Evolutionary conservation across 2,797 vertebrate genomes (phyloP).

Genomic region (Choloepus didactylus): DNA sequence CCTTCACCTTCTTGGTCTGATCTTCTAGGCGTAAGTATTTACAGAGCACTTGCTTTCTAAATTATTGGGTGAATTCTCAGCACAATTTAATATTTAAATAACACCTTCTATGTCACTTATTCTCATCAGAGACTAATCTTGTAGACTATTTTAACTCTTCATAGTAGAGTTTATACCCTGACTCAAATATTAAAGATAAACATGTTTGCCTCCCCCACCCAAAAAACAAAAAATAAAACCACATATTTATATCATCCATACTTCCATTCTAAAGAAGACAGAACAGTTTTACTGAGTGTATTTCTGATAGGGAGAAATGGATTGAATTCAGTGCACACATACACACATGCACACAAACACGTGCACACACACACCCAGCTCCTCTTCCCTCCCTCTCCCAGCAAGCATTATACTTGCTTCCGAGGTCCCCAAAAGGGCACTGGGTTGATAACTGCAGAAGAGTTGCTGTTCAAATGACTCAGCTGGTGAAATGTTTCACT

Average conservation of each 20-base stretch:
- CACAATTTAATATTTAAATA: neutral
- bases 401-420: neutral
- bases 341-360: neutral
- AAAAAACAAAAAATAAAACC: neutral
- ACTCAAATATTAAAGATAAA: neutral
- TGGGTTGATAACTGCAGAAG: constrained; percentile 47
- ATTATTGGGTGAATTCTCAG: accelerated
- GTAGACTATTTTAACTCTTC: neutral
- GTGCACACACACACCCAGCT: accelerated
- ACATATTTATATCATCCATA: neutral
- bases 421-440: neutral
- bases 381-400: neutral
- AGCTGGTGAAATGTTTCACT: constrained; percentile 31
- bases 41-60: neutral
- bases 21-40: neutral
- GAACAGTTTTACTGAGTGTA: neutral
- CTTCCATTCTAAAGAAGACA: neutral
- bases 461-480: neutral
- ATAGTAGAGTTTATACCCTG: neutral
- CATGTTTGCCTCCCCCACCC: no score
- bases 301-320: neutral
- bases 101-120: neutral
- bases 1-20: neutral
- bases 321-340: accelerated
- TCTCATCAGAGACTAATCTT: accelerated